Base-by-base conservation (phyloP, 2,888 invertebrate species). In the Strigamia crassipes region DNA sequence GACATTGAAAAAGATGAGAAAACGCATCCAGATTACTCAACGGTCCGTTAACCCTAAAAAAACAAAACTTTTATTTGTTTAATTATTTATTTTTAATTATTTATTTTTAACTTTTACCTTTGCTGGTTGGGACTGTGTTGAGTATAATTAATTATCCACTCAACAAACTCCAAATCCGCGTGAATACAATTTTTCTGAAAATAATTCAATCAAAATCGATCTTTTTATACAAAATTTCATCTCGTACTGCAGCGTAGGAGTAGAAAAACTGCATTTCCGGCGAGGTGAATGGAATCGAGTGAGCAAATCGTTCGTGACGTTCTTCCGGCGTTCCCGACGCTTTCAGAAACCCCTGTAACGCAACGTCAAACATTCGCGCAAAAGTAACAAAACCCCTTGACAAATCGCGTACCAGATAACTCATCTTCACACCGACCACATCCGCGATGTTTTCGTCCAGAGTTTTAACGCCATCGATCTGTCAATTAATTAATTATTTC, bases 391-490 rank as follows among this genome's bases (percentile, higher is more conserved):
- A 27, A 27, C 27, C 27, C 1, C 3, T 27, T 3, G 1, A 1
- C 1, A 1, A 27, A 2, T 27, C 23, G 51, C 56, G 31, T 31
- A 73, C 73, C 31, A 73, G 12, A 31, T 9, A 73, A n/a, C 73
- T 73, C 73, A 73, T 73, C 15, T 73, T 73, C 0, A 73, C 27
- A 27, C 73, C 73, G 3, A 73, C 27, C 15, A 31, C n/a, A 15
- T 73, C 73, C 10, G 73, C 73, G 3, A 73, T 73, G 31, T 73
- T 73, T 73, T 73, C 73, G n/a, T 73, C n/a, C 31, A 73, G 27
- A 23, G 23, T 73, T 31, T 73, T 73, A 23, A 1, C n/a, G 8
- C 73, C 73, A 73, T 73, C 31, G 1, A 31, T 4, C 73, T 73
- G 27, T 1, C 12, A 27, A 27, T 27, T 27, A 27, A 27, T 27